Percentiles rank a stretch among this genome's conserved stretches.
phyloP scores from a whole-genome alignment of 2,113 vertebrate species.

The Pithys albifrons region DNA sequence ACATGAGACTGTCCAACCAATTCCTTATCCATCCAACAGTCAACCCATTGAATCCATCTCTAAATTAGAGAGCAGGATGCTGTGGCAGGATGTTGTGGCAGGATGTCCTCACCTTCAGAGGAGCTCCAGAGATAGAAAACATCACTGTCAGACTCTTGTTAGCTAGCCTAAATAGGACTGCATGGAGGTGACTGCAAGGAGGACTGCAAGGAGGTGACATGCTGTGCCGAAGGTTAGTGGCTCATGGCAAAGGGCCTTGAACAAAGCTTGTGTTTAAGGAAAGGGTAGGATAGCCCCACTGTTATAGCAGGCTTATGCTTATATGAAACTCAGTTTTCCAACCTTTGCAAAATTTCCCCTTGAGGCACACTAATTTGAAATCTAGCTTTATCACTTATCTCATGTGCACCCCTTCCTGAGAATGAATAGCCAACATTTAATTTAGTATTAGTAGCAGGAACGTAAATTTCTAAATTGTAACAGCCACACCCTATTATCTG shows the following conservation, averaged over 20 bases:
- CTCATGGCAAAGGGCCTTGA: background rate
- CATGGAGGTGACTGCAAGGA: no score
- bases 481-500: background rate
- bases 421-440: background rate
- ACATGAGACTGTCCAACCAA: background rate
- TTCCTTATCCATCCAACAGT: background rate
- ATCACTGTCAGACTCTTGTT: background rate
- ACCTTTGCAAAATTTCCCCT: background rate
- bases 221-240: background rate
- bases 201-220: background rate
- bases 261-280: background rate
- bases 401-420: background rate
- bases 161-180: fast-evolving
- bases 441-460: background rate
- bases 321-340: background rate
- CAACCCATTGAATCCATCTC: background rate
- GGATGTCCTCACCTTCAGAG: background rate
- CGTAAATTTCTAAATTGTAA: background rate
- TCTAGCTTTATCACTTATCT: background rate
- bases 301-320: background rate
- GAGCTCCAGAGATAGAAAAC: background rate
- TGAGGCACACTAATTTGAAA: background rate
- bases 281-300: background rate
- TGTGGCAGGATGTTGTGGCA: background rate
- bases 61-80: background rate